Conservation (phyloP, 1,140 invertebrate genomes). For the Pogonomyrmex barbatus region DNA sequence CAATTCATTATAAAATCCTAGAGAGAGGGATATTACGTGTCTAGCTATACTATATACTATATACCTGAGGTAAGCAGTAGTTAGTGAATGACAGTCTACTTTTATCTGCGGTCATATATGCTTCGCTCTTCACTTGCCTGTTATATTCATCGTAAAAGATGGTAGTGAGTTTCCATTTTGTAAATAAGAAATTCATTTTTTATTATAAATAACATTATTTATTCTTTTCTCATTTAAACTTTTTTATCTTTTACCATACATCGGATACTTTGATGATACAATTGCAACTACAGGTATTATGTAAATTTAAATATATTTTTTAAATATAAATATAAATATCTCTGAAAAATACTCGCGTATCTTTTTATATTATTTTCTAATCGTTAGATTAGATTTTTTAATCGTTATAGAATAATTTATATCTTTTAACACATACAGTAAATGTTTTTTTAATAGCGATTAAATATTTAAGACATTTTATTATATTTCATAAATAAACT, state of each 20-base stretch:
- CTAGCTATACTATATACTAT: not conserved
- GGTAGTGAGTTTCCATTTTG: not conserved
- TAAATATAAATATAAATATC: not conserved
- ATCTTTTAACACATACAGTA: not conserved
- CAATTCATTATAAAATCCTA: not conserved
- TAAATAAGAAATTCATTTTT: not conserved
- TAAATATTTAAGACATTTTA: not conserved
- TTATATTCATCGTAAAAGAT: not conserved
- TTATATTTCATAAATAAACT: not conserved
- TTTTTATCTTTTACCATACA: not conserved
- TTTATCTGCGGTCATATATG: not conserved
- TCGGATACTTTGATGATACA: not conserved
- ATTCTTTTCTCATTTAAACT: not conserved
- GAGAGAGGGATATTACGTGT: not conserved
- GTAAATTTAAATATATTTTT: not conserved
- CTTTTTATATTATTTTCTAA: not conserved
- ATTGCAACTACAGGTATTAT: not conserved
- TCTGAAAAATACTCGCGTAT: not conserved
- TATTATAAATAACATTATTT: not conserved
- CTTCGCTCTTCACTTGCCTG: not conserved
- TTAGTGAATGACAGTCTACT: constrained; percentile 9
- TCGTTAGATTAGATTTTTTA: not conserved
- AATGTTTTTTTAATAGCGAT: not conserved
- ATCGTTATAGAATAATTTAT: not conserved
- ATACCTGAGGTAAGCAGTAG: not conserved